Base-by-base conservation (phyloP, 30 jellyfish, hydroid and myxozoan species). In the Rhopilema esculentum region DNA sequence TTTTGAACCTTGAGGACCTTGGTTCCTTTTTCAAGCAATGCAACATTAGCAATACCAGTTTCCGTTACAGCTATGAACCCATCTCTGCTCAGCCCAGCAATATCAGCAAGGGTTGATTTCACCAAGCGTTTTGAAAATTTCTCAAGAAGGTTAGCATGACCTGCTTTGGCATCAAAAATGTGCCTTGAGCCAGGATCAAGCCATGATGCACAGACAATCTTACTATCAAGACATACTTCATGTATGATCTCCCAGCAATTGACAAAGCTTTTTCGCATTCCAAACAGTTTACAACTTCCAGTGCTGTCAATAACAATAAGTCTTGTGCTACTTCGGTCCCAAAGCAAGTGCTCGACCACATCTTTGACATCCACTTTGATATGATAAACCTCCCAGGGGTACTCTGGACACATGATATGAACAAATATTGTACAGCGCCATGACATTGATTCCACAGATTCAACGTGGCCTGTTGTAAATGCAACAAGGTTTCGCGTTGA, bases 251-350 rank as follows among this genome's bases (percentile, higher is more conserved):
- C 75, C 98, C 98, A 92, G 32, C 80, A 29, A 48, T 87, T 85
- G 28, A 85, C 69, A 71, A 92, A 48, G 78, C 52, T 62, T 19
- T 92, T 88, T 17, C 27, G 82, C 78, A 73, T 70, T 20, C 48
- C 66, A 86, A 91, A 92, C 19, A 92, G 63, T 49, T 80, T 92
- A 74, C 98, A 74, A 52, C 49, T 32, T 25, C 94, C 94, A 28
- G 61, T 75, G 32, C 69, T 16, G 64, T 92, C 98, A 63, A 92
- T 85, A 1, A 91, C 91, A 27, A 92, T 75, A 23, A 92, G 85
- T 66, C 91, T 74, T 17, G 77, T 75, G 66, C 97, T 85, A 29
- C 72, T 57, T 28, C 78, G 84, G 53, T 81, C 96, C 98, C 98
- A 92, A 22, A 48, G 63, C 29, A 92, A n/a, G 77, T 86, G 97